Evolutionary conservation across 2,113 vertebrate species (phyloP).

Genomic region (Rhea americana): DNA sequence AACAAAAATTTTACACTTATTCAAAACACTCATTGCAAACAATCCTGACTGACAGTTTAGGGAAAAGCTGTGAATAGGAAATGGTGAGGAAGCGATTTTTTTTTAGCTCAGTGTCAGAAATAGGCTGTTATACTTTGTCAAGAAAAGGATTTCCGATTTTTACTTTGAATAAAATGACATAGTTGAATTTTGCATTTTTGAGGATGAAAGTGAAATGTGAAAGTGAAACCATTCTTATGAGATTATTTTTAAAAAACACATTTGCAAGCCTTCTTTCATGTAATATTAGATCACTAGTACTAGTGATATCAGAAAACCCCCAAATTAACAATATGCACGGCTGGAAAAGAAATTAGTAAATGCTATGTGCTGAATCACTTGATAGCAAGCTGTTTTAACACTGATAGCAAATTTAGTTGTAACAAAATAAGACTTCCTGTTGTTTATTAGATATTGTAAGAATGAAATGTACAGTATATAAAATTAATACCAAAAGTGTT

Average conservation of each 20-base stretch:
- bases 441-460: constrained; percentile 49
- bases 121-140: not conserved
- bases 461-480: constrained; percentile 44
- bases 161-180: not conserved
- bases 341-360: not conserved
- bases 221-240: not conserved
- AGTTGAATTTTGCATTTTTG: not conserved
- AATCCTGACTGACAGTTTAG: not conserved
- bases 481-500: constrained; percentile 48
- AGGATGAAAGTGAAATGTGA: not conserved
- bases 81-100: not conserved
- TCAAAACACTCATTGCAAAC: not conserved
- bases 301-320: not conserved
- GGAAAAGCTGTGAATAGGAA: not conserved
- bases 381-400: not conserved
- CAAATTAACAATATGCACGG: not conserved
- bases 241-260: not conserved
- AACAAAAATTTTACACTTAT: not conserved
- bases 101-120: not conserved
- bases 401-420: constrained; percentile 36
- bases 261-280: not conserved
- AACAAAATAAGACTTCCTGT: constrained; percentile 52
- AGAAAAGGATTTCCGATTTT: not conserved
- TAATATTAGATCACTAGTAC: not conserved
- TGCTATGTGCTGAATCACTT: not conserved